A percentile compares a stretch with the other conserved stretches of the same genome.
phyloP scores from a whole-genome alignment of 1,140 invertebrate species.

The Apis cerana region DNA sequence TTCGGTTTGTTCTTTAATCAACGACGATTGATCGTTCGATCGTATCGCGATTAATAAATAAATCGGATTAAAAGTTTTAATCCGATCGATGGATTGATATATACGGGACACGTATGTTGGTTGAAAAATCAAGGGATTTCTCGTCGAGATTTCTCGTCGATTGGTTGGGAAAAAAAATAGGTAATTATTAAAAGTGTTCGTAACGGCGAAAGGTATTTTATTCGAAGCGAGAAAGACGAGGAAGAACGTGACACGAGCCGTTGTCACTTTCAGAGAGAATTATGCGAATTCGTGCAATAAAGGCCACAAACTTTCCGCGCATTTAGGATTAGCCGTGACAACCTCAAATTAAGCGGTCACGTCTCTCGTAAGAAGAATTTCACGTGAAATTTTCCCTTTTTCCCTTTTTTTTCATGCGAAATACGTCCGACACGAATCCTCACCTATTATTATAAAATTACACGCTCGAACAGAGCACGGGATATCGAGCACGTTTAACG shows the following conservation, averaged over 20 bases:
- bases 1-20: too few relatives aligned
- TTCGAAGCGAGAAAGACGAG: too few relatives aligned
- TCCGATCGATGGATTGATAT: too few relatives aligned
- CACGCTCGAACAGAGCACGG: too few relatives aligned
- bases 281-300: conserved; percentile 6
- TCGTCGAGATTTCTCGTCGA: too few relatives aligned
- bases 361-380: conserved; percentile 17
- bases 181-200: background rate
- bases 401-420: background rate
- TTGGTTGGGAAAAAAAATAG: background rate
- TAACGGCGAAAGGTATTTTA: background rate
- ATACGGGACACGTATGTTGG: too few relatives aligned
- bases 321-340: conserved; percentile 12
- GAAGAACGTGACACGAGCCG: background rate
- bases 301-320: background rate
- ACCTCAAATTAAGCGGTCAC: background rate
- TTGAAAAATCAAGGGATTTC: too few relatives aligned
- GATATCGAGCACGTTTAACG: background rate
- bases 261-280: conserved; percentile 20
- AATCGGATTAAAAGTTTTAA: too few relatives aligned
- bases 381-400: background rate
- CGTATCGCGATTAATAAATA: too few relatives aligned
- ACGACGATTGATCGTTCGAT: too few relatives aligned
- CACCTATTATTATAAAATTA: background rate
- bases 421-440: background rate